phyloP scores from a whole-genome alignment of 2,888 invertebrate species.

The Tyria jacobaeae region DNA sequence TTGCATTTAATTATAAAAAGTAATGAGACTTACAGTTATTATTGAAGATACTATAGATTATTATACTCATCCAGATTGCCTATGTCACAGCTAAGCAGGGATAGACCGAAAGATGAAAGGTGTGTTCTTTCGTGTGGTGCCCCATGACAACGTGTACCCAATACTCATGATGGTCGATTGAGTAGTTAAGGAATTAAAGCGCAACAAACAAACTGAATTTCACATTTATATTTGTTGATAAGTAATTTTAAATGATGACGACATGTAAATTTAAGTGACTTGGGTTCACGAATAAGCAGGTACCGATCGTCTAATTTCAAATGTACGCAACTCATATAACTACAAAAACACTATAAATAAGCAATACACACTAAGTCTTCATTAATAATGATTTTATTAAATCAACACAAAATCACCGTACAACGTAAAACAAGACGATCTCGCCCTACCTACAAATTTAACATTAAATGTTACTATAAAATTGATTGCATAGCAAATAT shows the following conservation, averaged over 20 bases:
- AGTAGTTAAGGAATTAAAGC: background rate
- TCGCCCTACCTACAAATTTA: conserved; percentile 10
- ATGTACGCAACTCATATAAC: background rate
- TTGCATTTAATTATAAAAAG: no score
- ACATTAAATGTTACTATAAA: conserved; percentile 9
- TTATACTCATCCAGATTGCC: no score
- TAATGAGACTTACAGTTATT: no score
- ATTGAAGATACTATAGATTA: no score
- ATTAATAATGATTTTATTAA: background rate
- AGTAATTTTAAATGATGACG: background rate
- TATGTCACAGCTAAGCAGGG: no score
- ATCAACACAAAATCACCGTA: background rate
- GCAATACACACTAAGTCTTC: background rate
- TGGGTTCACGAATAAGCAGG: conserved; percentile 11
- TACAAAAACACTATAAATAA: background rate
- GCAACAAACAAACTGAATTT: background rate
- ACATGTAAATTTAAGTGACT: background rate
- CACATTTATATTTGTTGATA: background rate
- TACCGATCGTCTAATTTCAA: background rate
- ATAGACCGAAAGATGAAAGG: no score
- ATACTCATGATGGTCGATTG: background rate
- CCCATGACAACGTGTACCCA: background rate
- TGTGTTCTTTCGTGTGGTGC: background rate
- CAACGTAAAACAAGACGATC: background rate
- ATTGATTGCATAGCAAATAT: conserved; percentile 11